Conservation (phyloP, 2,888 invertebrate species). For the Drosophila diplacantha region DNA sequence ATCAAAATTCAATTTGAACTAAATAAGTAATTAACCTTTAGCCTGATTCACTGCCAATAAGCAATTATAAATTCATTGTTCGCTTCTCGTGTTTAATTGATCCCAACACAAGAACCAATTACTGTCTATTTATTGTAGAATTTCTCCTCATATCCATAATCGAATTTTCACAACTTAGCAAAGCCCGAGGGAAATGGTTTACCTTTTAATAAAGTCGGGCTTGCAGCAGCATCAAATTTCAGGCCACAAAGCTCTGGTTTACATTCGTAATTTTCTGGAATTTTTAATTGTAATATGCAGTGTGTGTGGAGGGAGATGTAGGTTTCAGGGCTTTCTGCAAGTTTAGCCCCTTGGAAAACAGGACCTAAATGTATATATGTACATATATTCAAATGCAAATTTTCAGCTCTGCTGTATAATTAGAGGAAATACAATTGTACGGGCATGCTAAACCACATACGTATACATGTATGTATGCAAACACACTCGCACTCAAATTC, state of each 20-base stretch:
- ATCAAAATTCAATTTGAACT: neutral
- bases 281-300: conserved; percentile 31
- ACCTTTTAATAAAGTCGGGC: conserved; percentile 9
- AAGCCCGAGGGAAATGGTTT: neutral
- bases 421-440: conserved; percentile 41
- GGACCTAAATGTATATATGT: neutral
- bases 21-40: conserved; percentile 5
- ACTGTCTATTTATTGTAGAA: conserved; percentile 1
- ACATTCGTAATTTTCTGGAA: conserved; percentile 37
- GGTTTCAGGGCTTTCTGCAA: conserved; percentile 1
- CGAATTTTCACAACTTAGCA: conserved; percentile 5
- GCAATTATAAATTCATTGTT: conserved; percentile 8
- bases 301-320: conserved; percentile 7
- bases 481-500: conserved; percentile 27
- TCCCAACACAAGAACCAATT: neutral
- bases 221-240: conserved; percentile 19
- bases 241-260: conserved; percentile 29
- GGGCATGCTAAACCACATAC: conserved; percentile 14
- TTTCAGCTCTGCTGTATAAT: conserved; percentile 36
- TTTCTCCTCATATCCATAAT: neutral
- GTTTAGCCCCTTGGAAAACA: conserved; percentile 1
- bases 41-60: neutral
- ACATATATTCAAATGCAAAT: conserved; percentile 36
- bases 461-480: conserved; percentile 18
- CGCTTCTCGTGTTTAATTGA: neutral